Conservation (phyloP, 2,888 invertebrate genomes). For the Noctua janthe region DNA sequence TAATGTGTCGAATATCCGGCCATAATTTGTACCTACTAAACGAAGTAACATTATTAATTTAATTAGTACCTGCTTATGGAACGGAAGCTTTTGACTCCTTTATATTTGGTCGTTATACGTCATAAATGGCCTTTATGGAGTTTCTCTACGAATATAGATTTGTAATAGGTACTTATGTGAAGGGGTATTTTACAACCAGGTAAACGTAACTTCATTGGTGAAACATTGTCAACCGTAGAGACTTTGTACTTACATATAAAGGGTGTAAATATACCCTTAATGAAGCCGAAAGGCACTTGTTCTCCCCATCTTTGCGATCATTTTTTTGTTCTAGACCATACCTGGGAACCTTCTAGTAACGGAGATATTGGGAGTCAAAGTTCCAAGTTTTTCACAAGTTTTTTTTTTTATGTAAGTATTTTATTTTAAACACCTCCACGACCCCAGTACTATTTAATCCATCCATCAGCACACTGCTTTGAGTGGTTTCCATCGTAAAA, state of each 20-base stretch:
- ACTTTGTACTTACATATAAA: background rate
- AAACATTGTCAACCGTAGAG: background rate
- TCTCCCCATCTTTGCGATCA: no score
- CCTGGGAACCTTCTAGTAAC: no score
- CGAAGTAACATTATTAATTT: slow-evolving; percentile 25
- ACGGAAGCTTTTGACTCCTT: slow-evolving; percentile 30
- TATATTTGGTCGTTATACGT: background rate
- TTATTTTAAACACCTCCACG: no score
- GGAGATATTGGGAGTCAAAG: no score
- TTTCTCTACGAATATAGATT: background rate
- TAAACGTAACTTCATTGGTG: background rate
- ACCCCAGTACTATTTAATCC: no score
- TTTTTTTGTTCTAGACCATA: no score
- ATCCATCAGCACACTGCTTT: no score
- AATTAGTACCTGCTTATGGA: slow-evolving; percentile 23
- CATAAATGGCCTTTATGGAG: background rate
- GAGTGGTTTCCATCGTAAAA: no score
- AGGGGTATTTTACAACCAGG: background rate
- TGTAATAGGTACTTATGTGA: background rate
- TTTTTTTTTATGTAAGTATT: no score
- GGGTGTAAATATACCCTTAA: no score
- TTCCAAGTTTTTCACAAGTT: no score
- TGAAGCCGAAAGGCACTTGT: no score
- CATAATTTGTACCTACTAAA: background rate
- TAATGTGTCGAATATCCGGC: slow-evolving; percentile 37